These are phyloP conservation scores for Protodeltote pygarga DNA, from an alignment of 2,888 invertebrate species.

Conservation along the genomic window DNA sequence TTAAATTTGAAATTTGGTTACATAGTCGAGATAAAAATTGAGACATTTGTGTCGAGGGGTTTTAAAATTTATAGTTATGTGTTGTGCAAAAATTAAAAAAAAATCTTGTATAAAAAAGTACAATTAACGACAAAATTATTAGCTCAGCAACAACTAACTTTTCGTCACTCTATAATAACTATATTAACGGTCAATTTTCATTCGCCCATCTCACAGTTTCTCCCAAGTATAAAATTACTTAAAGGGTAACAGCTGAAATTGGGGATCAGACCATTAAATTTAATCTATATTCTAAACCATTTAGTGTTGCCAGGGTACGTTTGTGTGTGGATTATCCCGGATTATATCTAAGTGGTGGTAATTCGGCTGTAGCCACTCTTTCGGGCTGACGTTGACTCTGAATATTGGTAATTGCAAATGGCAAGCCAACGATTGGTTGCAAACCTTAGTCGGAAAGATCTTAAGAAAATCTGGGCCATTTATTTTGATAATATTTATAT, in stretches of 20 bases:
- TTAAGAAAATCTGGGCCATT: too few species aligned
- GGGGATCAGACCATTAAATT: constrained; percentile 76
- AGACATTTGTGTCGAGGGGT: too few species aligned
- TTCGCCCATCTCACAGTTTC: constrained; percentile 41
- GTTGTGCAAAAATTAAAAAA: neutral
- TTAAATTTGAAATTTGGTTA: too few species aligned
- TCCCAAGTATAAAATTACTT: constrained; percentile 58
- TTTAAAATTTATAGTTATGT: too few species aligned
- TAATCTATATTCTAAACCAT: constrained; percentile 79
- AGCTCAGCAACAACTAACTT: constrained; percentile 16
- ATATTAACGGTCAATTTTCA: constrained; percentile 31
- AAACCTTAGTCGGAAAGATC: too few species aligned
- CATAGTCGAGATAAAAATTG: too few species aligned
- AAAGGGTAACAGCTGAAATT: constrained; percentile 68
- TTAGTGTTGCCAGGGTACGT: constrained; percentile 63
- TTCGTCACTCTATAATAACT: constrained; percentile 10
- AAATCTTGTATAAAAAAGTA: constrained; percentile 1
- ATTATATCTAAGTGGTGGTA: constrained; percentile 74
- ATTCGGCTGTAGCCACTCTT: constrained; percentile 60
- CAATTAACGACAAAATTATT: constrained; percentile 2
- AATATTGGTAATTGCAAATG: neutral
- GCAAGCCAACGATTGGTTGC: neutral
- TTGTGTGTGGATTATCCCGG: constrained; percentile 72
- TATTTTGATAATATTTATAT: too few species aligned
- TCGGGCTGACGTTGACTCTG: constrained; percentile 33